A percentile compares a stretch with the other conserved stretches of the same genome.
phyloP scores from a whole-genome alignment of 2,113 vertebrate genomes.

The Collichthys lucidus region DNA sequence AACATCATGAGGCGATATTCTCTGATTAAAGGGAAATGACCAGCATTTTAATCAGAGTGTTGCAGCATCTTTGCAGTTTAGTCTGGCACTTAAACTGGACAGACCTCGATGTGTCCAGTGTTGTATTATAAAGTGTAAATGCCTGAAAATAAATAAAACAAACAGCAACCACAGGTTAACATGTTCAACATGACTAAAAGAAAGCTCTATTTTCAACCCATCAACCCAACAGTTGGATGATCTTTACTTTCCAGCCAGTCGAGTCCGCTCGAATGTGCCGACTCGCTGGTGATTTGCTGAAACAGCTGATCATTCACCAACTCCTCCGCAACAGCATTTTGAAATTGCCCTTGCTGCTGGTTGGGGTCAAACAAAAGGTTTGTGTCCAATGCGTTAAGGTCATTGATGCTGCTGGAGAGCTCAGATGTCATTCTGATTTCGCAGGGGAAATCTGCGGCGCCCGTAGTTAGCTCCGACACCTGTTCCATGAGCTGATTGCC shows the following conservation, averaged over 20 bases:
- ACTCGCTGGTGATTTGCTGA: constrained; percentile 95
- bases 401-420: constrained; percentile 95
- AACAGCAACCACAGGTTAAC: constrained; percentile 41
- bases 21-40: constrained; percentile 70
- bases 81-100: constrained; percentile 94
- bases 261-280: constrained; percentile 92
- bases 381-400: constrained; percentile 95
- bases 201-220: constrained; percentile 88
- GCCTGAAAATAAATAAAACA: constrained; percentile 72
- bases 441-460: constrained; percentile 88
- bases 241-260: constrained; percentile 99
- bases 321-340: constrained; percentile 92
- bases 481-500: constrained; percentile 89
- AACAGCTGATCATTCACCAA: constrained; percentile 95
- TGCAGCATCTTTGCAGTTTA: constrained; percentile 88
- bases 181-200: constrained; percentile 73
- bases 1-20: constrained; percentile 30
- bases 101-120: constrained; percentile 89
- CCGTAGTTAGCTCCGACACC: constrained; percentile 87
- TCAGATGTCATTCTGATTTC: constrained; percentile 95
- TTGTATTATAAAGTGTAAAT: constrained; percentile 88
- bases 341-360: constrained; percentile 95
- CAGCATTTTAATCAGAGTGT: constrained; percentile 78
- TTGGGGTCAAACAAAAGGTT: constrained; percentile 97
- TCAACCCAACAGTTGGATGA: constrained; percentile 96